phyloP scores from a whole-genome alignment of 2,113 vertebrate species.

The Lamprologus lemairii region DNA sequence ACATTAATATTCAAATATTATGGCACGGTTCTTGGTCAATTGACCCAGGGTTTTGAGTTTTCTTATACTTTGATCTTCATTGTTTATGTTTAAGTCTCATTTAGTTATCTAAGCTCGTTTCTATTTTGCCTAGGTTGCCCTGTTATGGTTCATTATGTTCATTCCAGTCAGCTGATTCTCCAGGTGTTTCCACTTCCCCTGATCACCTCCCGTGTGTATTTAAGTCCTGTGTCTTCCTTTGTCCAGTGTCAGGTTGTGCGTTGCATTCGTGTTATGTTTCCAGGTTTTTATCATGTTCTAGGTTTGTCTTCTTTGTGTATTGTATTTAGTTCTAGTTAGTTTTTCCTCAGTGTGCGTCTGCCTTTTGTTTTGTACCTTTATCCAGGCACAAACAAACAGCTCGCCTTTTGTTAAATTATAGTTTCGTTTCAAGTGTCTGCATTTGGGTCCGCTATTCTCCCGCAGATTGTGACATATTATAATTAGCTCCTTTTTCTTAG shows the following conservation, averaged over 20 bases:
- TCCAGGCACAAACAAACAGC: neutral
- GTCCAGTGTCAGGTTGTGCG: neutral
- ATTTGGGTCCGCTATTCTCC: neutral
- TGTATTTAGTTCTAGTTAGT: neutral
- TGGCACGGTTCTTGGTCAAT: rapidly evolving
- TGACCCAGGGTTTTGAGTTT: neutral
- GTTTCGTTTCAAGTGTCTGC: neutral
- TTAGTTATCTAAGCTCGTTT: neutral
- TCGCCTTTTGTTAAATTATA: neutral
- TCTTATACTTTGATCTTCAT: neutral
- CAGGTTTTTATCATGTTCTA: rapidly evolving
- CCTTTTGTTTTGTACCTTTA: neutral
- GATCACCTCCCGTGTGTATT: rapidly evolving
- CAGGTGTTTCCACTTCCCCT: neutral
- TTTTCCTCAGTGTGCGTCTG: rapidly evolving
- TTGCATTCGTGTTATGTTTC: rapidly evolving
- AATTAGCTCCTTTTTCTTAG: neutral
- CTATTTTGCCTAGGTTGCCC: neutral
- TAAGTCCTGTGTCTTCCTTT: neutral
- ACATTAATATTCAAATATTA: neutral
- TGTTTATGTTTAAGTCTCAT: neutral
- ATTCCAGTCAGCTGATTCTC: neutral
- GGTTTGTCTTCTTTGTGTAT: neutral
- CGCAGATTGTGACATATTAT: neutral
- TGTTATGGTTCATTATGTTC: neutral